These are phyloP conservation scores for Hydrozoanthus tunicans DNA, from an alignment of 64 coral and sea anemone species.

Conservation along the genomic window DNA sequence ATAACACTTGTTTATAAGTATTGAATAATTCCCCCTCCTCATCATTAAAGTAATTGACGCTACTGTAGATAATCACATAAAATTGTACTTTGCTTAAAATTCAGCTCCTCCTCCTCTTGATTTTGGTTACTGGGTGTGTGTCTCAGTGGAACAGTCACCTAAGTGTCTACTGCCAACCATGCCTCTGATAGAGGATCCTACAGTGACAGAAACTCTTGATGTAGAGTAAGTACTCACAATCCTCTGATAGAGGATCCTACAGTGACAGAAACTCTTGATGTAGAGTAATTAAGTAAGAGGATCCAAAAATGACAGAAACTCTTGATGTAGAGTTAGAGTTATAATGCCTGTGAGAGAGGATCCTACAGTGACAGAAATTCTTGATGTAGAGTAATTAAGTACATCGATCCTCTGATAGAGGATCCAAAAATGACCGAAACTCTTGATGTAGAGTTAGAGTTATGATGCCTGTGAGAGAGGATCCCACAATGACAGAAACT, in stretches of 20 bases:
- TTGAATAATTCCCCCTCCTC: no score
- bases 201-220: constrained; percentile 65
- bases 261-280: constrained; percentile 58
- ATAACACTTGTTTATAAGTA: no score
- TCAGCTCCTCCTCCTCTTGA: constrained; percentile 72
- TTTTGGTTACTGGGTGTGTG: constrained; percentile 71
- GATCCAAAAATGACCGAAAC: neutral
- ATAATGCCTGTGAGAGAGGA: no score
- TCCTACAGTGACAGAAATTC: constrained; percentile 20
- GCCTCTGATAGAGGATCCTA: constrained; percentile 72
- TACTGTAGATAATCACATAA: neutral
- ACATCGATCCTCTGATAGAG: no score
- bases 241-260: no score
- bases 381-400: constrained; percentile 61
- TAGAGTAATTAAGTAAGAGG: constrained; percentile 30
- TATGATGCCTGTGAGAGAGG: no score
- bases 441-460: constrained; percentile 64
- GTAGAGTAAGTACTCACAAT: constrained; percentile 33
- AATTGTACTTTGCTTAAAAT: neutral
- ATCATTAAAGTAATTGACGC: no score
- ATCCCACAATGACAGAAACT: neutral
- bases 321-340: constrained; percentile 62
- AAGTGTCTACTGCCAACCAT: constrained; percentile 71
- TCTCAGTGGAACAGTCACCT: constrained; percentile 83
- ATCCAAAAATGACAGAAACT: neutral